Evolutionary conservation across 2,888 invertebrate genomes (phyloP).

Genomic region (Campoplex capitator): DNA sequence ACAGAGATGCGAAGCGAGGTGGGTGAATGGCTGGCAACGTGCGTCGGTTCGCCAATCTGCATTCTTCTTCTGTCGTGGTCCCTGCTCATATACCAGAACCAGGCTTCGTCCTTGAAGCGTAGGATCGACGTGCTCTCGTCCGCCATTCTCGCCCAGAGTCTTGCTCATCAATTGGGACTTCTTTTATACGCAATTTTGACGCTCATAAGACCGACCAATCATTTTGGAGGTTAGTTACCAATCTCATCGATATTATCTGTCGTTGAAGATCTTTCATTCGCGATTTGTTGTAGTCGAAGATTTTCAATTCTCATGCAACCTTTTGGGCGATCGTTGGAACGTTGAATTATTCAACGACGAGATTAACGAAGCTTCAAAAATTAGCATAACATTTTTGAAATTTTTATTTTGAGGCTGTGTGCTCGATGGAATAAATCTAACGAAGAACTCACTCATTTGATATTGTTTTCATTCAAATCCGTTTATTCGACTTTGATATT

Average conservation of each 20-base stretch:
- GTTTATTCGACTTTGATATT: not conserved
- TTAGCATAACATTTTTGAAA: not conserved
- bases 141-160: conserved; percentile 83
- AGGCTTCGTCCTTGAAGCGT: conserved; percentile 82
- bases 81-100: conserved; percentile 85
- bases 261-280: not conserved
- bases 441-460: not conserved
- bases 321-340: not conserved
- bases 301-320: not conserved
- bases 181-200: conserved; percentile 83
- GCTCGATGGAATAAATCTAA: not conserved
- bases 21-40: conserved; percentile 84
- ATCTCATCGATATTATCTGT: not conserved
- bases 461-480: not conserved
- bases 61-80: conserved; percentile 84
- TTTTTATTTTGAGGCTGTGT: not conserved
- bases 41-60: conserved; percentile 84
- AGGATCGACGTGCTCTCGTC: conserved; percentile 85
- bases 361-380: not conserved
- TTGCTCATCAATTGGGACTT: conserved; percentile 83
- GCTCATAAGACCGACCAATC: conserved; percentile 82
- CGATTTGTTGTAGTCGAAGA: not conserved
- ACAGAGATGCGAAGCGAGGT: conserved; percentile 84
- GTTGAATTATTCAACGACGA: not conserved
- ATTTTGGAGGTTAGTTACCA: conserved; percentile 79